Conservation (phyloP, 2,888 invertebrate genomes). For the Chouioia cunea region DNA sequence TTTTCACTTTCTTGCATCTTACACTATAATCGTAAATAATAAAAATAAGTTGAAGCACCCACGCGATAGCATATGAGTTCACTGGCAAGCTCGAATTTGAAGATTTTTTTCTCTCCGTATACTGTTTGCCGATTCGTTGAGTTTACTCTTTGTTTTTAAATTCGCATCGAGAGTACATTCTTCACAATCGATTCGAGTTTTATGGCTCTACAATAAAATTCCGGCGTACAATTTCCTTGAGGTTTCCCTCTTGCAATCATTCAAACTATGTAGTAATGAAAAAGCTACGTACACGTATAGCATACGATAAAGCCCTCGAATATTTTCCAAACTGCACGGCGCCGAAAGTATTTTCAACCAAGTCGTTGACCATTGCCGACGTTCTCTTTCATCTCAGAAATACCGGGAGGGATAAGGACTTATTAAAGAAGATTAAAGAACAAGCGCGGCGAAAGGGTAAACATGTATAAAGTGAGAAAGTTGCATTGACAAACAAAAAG, state of each 20-base stretch:
- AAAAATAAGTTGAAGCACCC: background rate
- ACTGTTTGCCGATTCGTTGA: constrained; percentile 1
- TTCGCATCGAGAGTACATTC: background rate
- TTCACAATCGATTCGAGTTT: background rate
- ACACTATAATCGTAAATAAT: constrained; percentile 28
- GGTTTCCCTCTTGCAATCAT: too few relatives aligned
- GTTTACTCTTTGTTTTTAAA: constrained; percentile 1
- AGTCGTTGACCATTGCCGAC: constrained; percentile 15
- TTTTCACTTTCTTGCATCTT: background rate
- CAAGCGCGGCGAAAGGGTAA: background rate
- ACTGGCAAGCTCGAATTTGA: background rate
- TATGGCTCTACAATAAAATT: background rate
- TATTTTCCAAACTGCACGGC: too few relatives aligned
- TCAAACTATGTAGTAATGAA: too few relatives aligned
- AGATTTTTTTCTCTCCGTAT: constrained; percentile 8
- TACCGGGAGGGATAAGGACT: background rate
- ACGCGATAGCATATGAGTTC: background rate
- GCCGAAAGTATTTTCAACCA: background rate
- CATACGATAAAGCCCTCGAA: too few relatives aligned
- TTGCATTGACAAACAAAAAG: constrained; percentile 32
- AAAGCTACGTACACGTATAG: too few relatives aligned
- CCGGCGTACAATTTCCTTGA: background rate
- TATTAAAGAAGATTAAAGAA: constrained; percentile 20
- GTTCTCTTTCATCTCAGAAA: constrained; percentile 1
- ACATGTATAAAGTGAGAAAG: background rate